Base-by-base conservation (phyloP, 2,113 vertebrate genomes). In the Onychostruthus taczanowskii region DNA sequence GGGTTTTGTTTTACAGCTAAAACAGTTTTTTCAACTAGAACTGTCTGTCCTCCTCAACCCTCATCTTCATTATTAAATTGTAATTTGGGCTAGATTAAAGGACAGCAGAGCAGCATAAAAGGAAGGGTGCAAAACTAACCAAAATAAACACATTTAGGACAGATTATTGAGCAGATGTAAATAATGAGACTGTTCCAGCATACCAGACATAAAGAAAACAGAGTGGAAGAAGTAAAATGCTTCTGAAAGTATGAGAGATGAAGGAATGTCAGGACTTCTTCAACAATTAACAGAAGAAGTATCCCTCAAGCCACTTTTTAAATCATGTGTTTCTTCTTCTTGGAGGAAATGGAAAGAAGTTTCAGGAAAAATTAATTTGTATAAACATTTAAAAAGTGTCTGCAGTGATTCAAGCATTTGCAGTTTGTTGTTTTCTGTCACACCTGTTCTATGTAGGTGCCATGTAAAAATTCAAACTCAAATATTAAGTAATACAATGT, bases 71-170 rank as follows among this genome's bases (percentile, higher is more conserved):
- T 95, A 96, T 81, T 90, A 90, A 86, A 86, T 39, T 78, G 43
- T 68, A 86, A 94, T 90, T 81, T 86, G 52, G 58, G 35, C 88
- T 89, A 84, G 83, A 96, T 96, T 93, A 95, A 94, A 95, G 89
- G 90, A 90, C 55, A 78, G 90, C 24, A 53, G 28, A 87, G 61
- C n/a, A 74, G 77, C 82, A 93, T 84, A 84, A 95, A 94, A 95
- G 67, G 41, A 79, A 55, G 24, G 23, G 82, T 77, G 63, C 43
- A 93, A 91, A 90, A 82, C 47, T 68, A 78, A 85, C 87, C 85
- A 77, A 96, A 97, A 96, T 67, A 90, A 95, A 72, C 66, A 83
- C 52, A 47, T 92, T 92, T 94, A 69, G 30, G 39, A 95, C 52
- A 84, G 21, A 87, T 61, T 68, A 55, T 24, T 90, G 85, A 77